Evolutionary conservation across 2,113 vertebrate genomes (phyloP).

Genomic region (Peromyscus californicus): DNA sequence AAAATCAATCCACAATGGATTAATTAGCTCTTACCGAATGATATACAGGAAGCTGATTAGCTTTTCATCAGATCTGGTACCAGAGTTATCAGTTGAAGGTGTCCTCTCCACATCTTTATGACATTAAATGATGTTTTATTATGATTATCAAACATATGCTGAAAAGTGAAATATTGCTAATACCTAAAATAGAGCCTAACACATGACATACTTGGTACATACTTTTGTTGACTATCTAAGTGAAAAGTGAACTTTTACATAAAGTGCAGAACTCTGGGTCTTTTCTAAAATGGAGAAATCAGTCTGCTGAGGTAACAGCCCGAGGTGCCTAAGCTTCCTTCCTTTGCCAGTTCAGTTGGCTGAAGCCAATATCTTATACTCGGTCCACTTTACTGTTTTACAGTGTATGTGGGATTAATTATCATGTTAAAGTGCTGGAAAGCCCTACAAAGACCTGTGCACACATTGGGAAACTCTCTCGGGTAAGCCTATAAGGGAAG

Average conservation of each 20-base stretch:
- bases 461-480: background rate
- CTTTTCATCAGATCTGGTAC: background rate
- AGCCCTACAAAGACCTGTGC: background rate
- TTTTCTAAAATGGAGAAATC: background rate
- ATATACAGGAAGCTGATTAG: background rate
- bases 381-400: background rate
- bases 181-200: background rate
- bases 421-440: background rate
- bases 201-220: background rate
- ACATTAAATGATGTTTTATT: background rate
- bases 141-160: background rate
- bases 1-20: constrained; percentile 22
- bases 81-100: background rate
- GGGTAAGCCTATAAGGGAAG: background rate
- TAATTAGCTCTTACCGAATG: background rate
- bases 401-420: background rate
- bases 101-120: background rate
- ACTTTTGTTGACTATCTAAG: background rate
- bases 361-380: background rate
- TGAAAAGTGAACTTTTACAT: background rate
- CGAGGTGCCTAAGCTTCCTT: background rate
- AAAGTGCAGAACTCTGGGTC: background rate
- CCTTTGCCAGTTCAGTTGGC: background rate
- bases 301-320: background rate
- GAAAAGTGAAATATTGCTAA: background rate